Evolutionary conservation across 1,140 invertebrate species (phyloP).

Genomic region (Reticulitermes speratus): DNA sequence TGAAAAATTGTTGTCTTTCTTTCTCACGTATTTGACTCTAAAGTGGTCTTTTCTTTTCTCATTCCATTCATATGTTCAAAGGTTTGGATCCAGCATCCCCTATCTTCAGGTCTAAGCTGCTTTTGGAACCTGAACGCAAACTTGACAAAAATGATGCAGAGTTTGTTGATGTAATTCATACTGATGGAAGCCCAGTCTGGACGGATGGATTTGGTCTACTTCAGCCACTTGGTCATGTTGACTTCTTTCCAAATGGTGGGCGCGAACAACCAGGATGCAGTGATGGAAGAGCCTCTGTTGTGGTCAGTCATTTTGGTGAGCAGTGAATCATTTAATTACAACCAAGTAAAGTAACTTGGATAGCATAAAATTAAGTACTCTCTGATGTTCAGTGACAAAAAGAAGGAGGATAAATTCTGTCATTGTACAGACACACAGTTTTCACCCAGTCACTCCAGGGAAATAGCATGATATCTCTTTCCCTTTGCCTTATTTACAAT

Average conservation of each 20-base stretch:
- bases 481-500: too few relatives aligned
- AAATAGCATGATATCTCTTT: neutral
- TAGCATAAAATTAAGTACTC: too few relatives aligned
- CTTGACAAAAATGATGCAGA: constrained; percentile 49
- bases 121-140: constrained; percentile 44
- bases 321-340: too few relatives aligned
- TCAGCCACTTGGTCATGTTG: constrained; percentile 61
- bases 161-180: constrained; percentile 56
- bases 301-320: constrained; percentile 51
- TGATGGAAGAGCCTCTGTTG: constrained; percentile 52
- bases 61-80: constrained; percentile 30
- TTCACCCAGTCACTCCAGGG: neutral
- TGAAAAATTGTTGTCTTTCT: too few relatives aligned
- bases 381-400: too few relatives aligned
- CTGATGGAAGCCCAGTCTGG: constrained; percentile 46
- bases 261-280: constrained; percentile 67
- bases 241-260: constrained; percentile 76
- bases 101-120: constrained; percentile 58
- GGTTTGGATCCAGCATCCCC: constrained; percentile 71
- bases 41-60: too few relatives aligned
- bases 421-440: too few relatives aligned
- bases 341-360: too few relatives aligned
- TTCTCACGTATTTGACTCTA: too few relatives aligned
- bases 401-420: too few relatives aligned
- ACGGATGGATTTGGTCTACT: constrained; percentile 46